Conservation (phyloP, 2,888 invertebrate species). For the Eulithis prunata region DNA sequence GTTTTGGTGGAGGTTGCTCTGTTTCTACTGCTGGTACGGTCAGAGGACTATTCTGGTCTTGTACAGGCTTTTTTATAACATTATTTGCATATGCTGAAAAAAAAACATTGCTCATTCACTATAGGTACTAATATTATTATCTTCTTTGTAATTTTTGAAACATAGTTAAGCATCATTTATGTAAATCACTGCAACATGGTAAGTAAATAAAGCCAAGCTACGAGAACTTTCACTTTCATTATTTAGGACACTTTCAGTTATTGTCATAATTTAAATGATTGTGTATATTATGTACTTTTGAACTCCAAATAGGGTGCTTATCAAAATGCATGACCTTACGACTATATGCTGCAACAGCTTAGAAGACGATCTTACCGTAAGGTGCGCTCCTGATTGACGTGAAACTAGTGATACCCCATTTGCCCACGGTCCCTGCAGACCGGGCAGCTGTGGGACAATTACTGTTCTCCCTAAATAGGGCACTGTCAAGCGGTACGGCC, state of each 20-base stretch:
- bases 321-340: background rate
- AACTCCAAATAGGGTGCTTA: conserved; percentile 5
- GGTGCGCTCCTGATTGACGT: conserved; percentile 93
- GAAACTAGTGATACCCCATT: conserved; percentile 97
- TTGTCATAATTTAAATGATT: background rate
- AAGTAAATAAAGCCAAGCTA: background rate
- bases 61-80: conserved; percentile 75
- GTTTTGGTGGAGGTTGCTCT: conserved; percentile 86
- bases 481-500: conserved; percentile 86
- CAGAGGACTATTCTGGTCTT: conserved; percentile 83
- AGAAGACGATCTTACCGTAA: conserved; percentile 83
- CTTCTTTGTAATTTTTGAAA: background rate
- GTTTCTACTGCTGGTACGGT: conserved; percentile 81
- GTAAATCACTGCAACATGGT: background rate
- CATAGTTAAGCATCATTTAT: background rate
- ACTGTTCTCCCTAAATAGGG: conserved; percentile 89
- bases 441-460: conserved; percentile 95
- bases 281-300: conserved; percentile 3
- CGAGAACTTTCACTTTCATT: conserved; percentile 30
- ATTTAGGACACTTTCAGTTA: conserved; percentile 4
- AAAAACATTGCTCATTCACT: conserved; percentile 9
- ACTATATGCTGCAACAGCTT: background rate
- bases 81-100: conserved; percentile 76
- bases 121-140: too few relatives aligned
- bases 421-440: conserved; percentile 95